A percentile compares a stretch with the other conserved stretches of the same genome.
Evolutionary conservation across 37 sponge, comb jelly and placozoan species (phyloP).

Genomic region (Mnemiopsis leidyi): DNA sequence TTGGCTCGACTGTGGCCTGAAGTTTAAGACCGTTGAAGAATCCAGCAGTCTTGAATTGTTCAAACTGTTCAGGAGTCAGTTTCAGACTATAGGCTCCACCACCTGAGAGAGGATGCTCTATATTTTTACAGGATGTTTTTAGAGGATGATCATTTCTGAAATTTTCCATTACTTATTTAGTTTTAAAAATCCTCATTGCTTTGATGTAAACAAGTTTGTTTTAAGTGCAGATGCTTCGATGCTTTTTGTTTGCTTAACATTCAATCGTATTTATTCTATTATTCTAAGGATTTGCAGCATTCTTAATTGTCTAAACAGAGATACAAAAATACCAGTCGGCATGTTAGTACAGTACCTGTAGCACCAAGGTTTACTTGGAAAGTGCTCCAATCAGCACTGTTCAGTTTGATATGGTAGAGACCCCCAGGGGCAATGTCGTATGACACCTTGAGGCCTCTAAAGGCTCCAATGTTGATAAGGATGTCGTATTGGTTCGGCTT

Average conservation of each 20-base stretch:
- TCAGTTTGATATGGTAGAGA: not conserved
- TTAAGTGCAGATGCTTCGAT: no score
- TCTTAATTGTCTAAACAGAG: no score
- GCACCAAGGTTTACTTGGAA: not conserved
- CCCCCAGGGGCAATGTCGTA: not conserved
- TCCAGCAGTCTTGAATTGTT: not conserved
- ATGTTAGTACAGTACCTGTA: not conserved
- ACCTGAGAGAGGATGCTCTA: not conserved
- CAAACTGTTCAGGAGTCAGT: constrained; percentile 11
- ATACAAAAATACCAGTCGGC: not conserved
- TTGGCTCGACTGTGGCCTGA: not conserved
- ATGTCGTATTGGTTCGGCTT: not conserved
- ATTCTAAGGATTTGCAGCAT: no score
- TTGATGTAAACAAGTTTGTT: no score
- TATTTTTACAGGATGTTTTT: no score
- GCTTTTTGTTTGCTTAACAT: no score
- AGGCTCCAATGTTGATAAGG: not conserved
- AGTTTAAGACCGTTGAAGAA: not conserved
- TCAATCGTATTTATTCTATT: no score
- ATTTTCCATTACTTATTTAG: no score
- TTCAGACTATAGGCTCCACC: constrained; percentile 9
- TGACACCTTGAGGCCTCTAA: not conserved
- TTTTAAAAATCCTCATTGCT: no score
- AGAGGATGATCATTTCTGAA: no score
- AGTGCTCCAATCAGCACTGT: not conserved